phyloP scores from a whole-genome alignment of 2,797 vertebrate genomes.

The Petrocephalus schoutedeni region DNA sequence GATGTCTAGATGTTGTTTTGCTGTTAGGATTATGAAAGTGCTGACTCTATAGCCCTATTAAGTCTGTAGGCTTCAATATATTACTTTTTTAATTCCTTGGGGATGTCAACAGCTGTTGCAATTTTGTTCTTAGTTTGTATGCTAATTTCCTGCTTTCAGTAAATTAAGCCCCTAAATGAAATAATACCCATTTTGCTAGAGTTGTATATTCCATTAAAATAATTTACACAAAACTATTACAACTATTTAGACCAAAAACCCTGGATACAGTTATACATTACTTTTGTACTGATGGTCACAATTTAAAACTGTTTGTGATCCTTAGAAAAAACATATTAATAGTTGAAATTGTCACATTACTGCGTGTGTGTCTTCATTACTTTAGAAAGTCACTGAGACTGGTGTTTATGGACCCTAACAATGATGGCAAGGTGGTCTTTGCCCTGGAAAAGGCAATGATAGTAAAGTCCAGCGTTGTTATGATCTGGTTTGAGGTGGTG shows the following conservation, averaged over 20 bases:
- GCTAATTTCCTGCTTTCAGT: constrained; percentile 2
- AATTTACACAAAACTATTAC: neutral
- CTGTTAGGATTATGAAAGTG: neutral
- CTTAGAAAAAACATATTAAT: neutral
- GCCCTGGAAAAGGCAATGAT: neutral
- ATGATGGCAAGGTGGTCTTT: neutral
- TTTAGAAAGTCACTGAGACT: too few relatives aligned
- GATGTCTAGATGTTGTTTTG: neutral
- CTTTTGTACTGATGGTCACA: neutral
- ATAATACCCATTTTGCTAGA: neutral
- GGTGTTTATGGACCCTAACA: neutral
- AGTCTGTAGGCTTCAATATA: neutral
- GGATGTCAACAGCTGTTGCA: neutral
- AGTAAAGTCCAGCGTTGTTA: constrained; percentile 15
- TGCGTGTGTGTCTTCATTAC: neutral
- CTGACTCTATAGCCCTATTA: neutral
- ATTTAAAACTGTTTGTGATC: neutral
- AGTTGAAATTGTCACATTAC: neutral
- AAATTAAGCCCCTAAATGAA: constrained; percentile 5
- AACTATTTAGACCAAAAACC: neutral
- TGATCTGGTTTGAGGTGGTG: constrained; percentile 43
- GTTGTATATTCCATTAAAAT: neutral
- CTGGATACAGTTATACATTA: neutral
- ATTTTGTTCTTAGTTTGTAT: constrained; percentile 14
- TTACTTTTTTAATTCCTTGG: neutral